Conservation (phyloP, 2,797 vertebrate species). For the Setipinna tenuifilis region DNA sequence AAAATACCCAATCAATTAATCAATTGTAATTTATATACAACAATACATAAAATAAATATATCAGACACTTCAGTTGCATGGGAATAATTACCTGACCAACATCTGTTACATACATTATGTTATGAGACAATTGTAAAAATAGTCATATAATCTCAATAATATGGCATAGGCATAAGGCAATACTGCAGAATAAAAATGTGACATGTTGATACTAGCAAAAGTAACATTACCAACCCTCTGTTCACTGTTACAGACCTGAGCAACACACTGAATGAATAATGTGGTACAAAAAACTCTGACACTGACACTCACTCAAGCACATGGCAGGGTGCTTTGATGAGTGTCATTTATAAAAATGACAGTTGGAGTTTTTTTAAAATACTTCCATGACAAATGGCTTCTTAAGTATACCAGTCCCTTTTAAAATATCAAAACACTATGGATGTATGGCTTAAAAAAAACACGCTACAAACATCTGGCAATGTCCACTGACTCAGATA, state of each 20-base stretch:
- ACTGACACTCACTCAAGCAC: not conserved
- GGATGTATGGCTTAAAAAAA: not conserved
- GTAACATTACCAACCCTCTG: not conserved
- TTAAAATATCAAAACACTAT: conserved; percentile 40
- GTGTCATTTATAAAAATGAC: not conserved
- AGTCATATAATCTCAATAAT: conserved; percentile 55
- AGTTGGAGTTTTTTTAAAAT: not conserved
- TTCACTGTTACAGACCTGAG: conserved; percentile 67
- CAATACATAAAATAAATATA: conserved; percentile 69
- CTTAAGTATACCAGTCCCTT: conserved; percentile 58
- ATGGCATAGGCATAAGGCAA: conserved; percentile 51
- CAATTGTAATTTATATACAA: conserved; percentile 35
- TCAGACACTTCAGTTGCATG: conserved; percentile 54
- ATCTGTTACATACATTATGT: conserved; percentile 29
- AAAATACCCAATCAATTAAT: conserved; percentile 18
- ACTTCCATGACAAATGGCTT: conserved; percentile 3
- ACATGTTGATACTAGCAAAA: conserved; percentile 46
- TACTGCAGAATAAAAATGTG: conserved; percentile 50
- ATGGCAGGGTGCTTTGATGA: not conserved
- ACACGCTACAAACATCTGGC: not conserved
- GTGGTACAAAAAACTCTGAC: not conserved
- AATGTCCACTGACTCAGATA: not conserved
- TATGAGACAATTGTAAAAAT: conserved; percentile 42
- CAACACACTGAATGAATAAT: conserved; percentile 34
- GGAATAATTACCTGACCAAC: conserved; percentile 33